phyloP scores from a whole-genome alignment of 2,113 vertebrate species.

The Eulemur macaco region DNA sequence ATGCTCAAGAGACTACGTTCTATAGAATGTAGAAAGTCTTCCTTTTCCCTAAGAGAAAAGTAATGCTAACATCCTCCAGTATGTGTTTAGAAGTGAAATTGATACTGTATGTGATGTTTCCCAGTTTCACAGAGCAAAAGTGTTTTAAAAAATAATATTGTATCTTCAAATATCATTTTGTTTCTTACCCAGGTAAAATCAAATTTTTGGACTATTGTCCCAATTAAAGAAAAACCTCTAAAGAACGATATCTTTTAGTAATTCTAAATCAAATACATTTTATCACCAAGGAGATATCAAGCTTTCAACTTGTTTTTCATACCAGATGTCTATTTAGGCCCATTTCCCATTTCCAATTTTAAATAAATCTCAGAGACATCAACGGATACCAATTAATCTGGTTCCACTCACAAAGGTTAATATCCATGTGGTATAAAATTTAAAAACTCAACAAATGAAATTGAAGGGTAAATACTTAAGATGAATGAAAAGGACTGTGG shows the following conservation, averaged over 20 bases:
- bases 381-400: constrained; percentile 15
- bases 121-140: neutral
- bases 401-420: neutral
- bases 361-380: constrained; percentile 43
- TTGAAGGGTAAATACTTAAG: neutral
- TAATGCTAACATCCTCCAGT: neutral
- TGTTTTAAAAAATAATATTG: neutral
- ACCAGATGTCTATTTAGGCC: constrained; percentile 25
- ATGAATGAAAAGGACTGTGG: neutral
- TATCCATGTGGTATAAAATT: neutral
- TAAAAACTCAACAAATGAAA: constrained; percentile 1
- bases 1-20: neutral
- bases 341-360: constrained; percentile 46
- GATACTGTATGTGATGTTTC: neutral
- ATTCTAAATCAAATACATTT: constrained; percentile 48
- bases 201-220: neutral
- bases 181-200: constrained; percentile 28
- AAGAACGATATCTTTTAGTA: neutral
- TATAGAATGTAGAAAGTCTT: neutral
- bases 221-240: constrained; percentile 27
- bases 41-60: neutral
- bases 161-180: neutral
- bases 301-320: constrained; percentile 13
- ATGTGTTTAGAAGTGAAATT: neutral
- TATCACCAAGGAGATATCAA: constrained; percentile 25